These are phyloP conservation scores for Criorhina ranunculi DNA, from an alignment of 2,888 invertebrate genomes.

Conservation along the genomic window DNA sequence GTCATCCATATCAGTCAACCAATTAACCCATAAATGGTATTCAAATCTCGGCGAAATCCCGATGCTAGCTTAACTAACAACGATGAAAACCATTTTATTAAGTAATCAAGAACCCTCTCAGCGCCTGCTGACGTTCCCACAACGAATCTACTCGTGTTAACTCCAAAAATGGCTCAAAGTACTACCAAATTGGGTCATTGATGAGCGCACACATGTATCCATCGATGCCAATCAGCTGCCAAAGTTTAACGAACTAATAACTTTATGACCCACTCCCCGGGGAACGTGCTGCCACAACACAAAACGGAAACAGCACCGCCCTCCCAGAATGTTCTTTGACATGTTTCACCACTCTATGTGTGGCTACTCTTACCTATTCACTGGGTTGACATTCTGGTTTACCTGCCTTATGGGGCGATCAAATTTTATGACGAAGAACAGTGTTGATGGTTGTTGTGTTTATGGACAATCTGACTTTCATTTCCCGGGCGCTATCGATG, in stretches of 20 bases:
- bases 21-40: background rate
- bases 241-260: slow-evolving; percentile 45
- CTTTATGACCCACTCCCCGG: slow-evolving; percentile 32
- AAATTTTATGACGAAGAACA: slow-evolving; percentile 34
- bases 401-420: slow-evolving; percentile 13
- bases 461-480: slow-evolving; percentile 24
- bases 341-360: background rate
- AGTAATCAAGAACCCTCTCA: slow-evolving; percentile 24
- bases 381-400: background rate
- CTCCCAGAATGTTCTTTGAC: slow-evolving; percentile 3
- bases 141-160: background rate
- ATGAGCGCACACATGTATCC: slow-evolving; percentile 28
- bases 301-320: background rate
- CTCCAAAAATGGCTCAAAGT: slow-evolving; percentile 23
- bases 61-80: background rate
- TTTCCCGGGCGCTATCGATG: background rate
- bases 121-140: slow-evolving; percentile 13
- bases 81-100: slow-evolving; percentile 9
- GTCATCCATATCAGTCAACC: slow-evolving; percentile 5
- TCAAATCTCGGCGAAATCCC: slow-evolving; percentile 6
- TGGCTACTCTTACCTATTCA: slow-evolving; percentile 4
- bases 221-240: slow-evolving; percentile 38
- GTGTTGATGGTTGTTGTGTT: slow-evolving; percentile 18
- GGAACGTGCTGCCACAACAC: background rate
- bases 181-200: slow-evolving; percentile 35